phyloP scores from a whole-genome alignment of 2,888 invertebrate species.

The Thecocarcelia acutangulata region DNA sequence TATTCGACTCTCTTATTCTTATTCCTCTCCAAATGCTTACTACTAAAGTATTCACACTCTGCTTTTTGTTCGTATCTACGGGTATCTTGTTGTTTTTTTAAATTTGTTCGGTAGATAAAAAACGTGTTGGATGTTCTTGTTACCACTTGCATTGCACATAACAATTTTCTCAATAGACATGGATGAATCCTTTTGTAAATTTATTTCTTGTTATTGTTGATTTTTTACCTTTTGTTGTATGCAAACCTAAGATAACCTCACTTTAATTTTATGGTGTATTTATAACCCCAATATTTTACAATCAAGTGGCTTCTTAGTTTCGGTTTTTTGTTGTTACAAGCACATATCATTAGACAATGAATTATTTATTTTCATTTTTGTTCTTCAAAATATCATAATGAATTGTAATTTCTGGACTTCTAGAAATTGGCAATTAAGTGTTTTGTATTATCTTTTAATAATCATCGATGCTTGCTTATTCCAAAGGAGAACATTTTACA shows the following conservation, averaged over 20 bases:
- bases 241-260: not conserved
- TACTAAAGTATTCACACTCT: constrained; percentile 52
- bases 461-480: too few species aligned
- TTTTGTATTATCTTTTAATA: too few species aligned
- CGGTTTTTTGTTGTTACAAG: not conserved
- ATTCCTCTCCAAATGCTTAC: constrained; percentile 28
- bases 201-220: constrained; percentile 24
- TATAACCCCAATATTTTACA: constrained; percentile 26
- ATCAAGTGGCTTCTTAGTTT: constrained; percentile 33
- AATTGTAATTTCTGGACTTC: constrained; percentile 8
- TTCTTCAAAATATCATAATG: not conserved
- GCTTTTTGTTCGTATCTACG: too few species aligned
- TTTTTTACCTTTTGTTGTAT: constrained; percentile 3
- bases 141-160: constrained; percentile 20
- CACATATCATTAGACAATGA: too few species aligned
- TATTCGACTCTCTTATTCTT: constrained; percentile 42
- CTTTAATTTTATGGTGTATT: constrained; percentile 14
- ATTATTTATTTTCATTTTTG: not conserved
- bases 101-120: constrained; percentile 33
- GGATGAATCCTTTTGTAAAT: constrained; percentile 21
- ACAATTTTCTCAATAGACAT: constrained; percentile 46
- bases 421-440: not conserved
- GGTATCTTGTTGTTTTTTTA: not conserved
- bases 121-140: not conserved
- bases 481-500: too few species aligned